Conservation (phyloP, 2,888 invertebrate species). For the Mantis religiosa region DNA sequence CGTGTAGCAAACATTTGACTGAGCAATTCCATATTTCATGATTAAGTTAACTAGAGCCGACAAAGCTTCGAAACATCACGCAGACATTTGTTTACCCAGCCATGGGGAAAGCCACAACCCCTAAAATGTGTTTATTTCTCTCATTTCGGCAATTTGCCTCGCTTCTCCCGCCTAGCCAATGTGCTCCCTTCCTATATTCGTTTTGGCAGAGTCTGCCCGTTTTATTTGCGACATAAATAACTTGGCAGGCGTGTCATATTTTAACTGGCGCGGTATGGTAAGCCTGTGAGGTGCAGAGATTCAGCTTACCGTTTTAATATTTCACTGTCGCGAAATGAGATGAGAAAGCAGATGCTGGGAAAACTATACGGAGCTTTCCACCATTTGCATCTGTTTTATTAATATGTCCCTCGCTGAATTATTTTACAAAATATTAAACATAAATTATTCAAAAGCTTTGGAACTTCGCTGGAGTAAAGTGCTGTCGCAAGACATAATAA, state of each 20-base stretch:
- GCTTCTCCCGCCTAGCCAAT: neutral
- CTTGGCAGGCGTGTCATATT: neutral
- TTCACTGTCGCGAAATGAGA: neutral
- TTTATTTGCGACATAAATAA: neutral
- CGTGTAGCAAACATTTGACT: neutral
- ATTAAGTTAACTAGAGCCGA: neutral
- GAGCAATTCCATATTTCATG: neutral
- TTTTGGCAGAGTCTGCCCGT: neutral
- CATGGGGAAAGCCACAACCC: neutral
- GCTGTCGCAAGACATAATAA: too few species aligned
- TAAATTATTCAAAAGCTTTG: too few species aligned
- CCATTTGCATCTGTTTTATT: too few species aligned
- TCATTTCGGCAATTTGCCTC: neutral
- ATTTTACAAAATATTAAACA: too few species aligned
- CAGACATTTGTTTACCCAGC: neutral
- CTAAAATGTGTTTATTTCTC: neutral
- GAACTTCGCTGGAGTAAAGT: too few species aligned
- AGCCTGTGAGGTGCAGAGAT: neutral
- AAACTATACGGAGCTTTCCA: too few species aligned
- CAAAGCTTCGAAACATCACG: neutral
- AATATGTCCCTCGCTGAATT: too few species aligned
- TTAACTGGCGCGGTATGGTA: neutral
- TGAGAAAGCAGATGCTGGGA: too few species aligned
- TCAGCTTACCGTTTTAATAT: neutral
- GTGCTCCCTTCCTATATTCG: neutral